These are phyloP conservation scores for Macheiramphus alcinus DNA, from an alignment of 2,113 vertebrate species.

Conservation along the genomic window DNA sequence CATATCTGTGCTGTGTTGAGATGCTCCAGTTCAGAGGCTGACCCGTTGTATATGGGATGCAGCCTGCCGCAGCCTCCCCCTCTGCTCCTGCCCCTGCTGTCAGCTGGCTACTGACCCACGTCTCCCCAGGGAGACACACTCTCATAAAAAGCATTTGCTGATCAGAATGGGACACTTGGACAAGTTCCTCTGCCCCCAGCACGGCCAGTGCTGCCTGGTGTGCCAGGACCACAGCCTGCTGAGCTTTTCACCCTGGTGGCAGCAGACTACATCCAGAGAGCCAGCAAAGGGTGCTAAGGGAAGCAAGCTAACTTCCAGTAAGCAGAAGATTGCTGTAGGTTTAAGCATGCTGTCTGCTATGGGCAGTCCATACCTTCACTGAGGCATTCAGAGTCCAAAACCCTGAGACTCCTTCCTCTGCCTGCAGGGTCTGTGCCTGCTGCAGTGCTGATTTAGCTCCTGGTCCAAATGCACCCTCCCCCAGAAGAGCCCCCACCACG, in stretches of 20 bases:
- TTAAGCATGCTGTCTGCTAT: neutral
- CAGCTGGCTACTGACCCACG: neutral
- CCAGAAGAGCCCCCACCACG: fast-evolving
- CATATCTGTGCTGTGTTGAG: neutral
- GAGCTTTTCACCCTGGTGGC: neutral
- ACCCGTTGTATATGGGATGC: fast-evolving
- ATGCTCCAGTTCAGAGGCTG: neutral
- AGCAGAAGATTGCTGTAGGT: neutral
- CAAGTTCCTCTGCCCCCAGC: neutral
- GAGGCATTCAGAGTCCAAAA: neutral
- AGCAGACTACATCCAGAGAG: neutral
- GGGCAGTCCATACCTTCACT: neutral
- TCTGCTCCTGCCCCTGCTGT: neutral
- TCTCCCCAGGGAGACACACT: neutral
- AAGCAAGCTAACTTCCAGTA: neutral
- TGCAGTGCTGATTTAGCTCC: neutral
- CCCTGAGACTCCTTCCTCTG: neutral
- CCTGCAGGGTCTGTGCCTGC: neutral
- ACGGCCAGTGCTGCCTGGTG: neutral
- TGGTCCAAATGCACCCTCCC: neutral
- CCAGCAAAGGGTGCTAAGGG: neutral
- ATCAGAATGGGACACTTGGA: neutral
- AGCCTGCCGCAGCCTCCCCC: neutral
- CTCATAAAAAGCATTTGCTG: neutral
- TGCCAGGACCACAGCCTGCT: neutral